Base-by-base conservation (phyloP, 2,797 vertebrate species). In the Ctenopoma kingsleyae region DNA sequence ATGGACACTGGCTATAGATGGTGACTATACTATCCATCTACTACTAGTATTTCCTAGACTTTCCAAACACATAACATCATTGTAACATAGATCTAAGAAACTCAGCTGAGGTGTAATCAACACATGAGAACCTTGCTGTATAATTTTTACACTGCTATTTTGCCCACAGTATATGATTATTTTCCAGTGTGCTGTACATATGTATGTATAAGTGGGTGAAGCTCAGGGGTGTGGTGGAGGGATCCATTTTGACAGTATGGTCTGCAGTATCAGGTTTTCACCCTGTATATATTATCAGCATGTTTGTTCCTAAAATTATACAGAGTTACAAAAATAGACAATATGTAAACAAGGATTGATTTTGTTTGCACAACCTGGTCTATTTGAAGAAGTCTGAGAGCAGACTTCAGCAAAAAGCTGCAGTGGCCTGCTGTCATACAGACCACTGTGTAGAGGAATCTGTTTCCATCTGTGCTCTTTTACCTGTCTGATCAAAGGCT, bases 251-350 rank as follows among this genome's bases (percentile, higher is more conserved):
- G 55, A 71, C 58, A 63, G 62, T 43, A 63, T 53, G 46, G 56
- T 56, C 30, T 46, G 51, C 54, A 71, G 81, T 76, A 82, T 91
- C 84, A 80, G 51, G 84, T 90, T 90, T 84, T 72, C 58, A 23
- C 56, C 57, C 67, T 40, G 76, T 54, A 85, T 49, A 86, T 83
- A 84, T 89, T 88, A 89, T 75, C 67, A 67, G 77, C 84, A 83
- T 88, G 83, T 91, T 90, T 88, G 84, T 85, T 81, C 77, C 87
- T 90, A 89, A 90, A 89, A 86, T 90, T 87, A 90, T 74, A 56
- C 68, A 0, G 62, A 55, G 66, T 69, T 81, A 76, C 78, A 78
- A 82, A 92, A 91, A 93, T 92, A 92, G 85, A 68, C 70, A 82
- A 86, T 83, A 87, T 85, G 76, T 81, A 91, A 92, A 89, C 88